Percentiles rank a stretch among this genome's conserved stretches.
phyloP scores from a whole-genome alignment of 2,113 vertebrate species.

The Gallinago paraguaiae region DNA sequence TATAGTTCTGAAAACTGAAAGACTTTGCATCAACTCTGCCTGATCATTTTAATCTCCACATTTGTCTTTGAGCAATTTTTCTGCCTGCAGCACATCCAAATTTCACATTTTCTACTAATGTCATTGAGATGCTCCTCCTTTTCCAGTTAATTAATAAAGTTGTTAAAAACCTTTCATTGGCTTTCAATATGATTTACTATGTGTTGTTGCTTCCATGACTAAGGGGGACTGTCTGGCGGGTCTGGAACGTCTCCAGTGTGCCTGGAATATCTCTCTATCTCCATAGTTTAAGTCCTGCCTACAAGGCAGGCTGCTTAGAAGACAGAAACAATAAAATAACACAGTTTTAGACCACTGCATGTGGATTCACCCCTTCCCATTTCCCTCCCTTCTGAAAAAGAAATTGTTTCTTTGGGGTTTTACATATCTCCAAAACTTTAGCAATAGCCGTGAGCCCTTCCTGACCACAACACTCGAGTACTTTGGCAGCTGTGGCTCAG shows the following conservation, averaged over 20 bases:
- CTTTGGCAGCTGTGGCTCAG: background rate
- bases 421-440: background rate
- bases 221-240: background rate
- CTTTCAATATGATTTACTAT: background rate
- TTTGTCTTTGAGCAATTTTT: background rate
- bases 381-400: background rate
- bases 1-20: background rate
- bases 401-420: background rate
- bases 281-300: background rate
- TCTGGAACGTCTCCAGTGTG: background rate
- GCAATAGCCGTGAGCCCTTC: background rate
- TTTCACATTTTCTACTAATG: background rate
- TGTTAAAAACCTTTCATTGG: background rate
- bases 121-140: background rate
- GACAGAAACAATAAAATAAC: background rate
- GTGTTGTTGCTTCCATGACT: background rate
- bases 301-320: background rate
- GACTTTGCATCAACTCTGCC: background rate
- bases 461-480: background rate
- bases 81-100: background rate
- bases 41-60: background rate
- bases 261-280: background rate
- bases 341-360: background rate
- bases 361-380: background rate
- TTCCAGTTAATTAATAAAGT: conserved; percentile 21